Evolutionary conservation across 2,113 vertebrate species (phyloP), one percentile per base, ranked within the genome.

Genomic region (Cyanoramphus novaezelandiae): DNA sequence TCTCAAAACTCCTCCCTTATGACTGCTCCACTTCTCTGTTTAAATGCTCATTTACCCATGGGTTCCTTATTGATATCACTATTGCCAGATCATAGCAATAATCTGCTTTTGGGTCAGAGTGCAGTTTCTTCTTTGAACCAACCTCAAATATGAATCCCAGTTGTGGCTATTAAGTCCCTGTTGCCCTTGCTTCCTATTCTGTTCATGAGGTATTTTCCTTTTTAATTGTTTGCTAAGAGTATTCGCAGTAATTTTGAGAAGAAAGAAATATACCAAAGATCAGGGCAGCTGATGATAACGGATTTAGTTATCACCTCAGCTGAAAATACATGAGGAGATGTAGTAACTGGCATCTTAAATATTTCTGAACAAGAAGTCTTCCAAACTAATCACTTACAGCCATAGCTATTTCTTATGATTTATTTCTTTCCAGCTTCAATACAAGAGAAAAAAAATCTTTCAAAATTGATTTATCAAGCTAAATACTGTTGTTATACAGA

Each of bases 131-230:
- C 69, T 62, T 76, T 62, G 33, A 69, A 69, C 12, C 25, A 25
- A 1, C 46, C 19, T 77, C 20, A 19, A 37, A 7, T 1, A 1
- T 52, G 39, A 29, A 19, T 55, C 46, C 19, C 41, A 69, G 0
- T 47, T 24, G 19, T 53, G n/a, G 20, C 24, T 62, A 35, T 46
- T 53, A 69, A 68, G 33, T 62, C 11, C 44, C 33, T 35, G 17
- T 55, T 77, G 10, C 16, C 27, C 28, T 17, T 9, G 17, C 18
- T 77, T 74, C 37, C 14, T 50, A 6, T 49, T 90, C 25, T 35
- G 9, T 35, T 46, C 16, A 43, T 31, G 14, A 49, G 7, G 27
- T 65, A 63, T 57, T 63, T 68, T 86, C 53, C 10, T 41, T 52
- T 49, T 33, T 18, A 78, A 81, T 31, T 33, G 8, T 37, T 74